These are phyloP conservation scores for Siniperca obscura DNA, from an alignment of 2,797 vertebrate genomes.

Conservation along the genomic window DNA sequence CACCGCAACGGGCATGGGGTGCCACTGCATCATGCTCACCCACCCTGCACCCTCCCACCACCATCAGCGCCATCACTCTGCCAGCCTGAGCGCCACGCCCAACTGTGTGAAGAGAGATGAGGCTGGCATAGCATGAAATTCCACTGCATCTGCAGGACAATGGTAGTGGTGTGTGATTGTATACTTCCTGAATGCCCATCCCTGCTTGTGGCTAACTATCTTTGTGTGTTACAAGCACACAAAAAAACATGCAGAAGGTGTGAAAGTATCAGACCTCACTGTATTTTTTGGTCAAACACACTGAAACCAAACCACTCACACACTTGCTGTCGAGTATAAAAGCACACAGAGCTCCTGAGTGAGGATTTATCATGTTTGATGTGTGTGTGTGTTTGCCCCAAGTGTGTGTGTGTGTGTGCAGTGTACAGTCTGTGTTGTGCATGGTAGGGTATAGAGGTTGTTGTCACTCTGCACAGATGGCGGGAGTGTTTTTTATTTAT, in stretches of 20 bases:
- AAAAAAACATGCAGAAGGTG: constrained; percentile 35
- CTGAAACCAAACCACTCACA: constrained; percentile 9
- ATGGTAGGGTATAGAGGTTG: constrained; percentile 83
- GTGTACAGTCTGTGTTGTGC: constrained; percentile 75
- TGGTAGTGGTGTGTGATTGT: constrained; percentile 35
- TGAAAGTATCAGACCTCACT: constrained; percentile 40
- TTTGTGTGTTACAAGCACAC: constrained; percentile 33
- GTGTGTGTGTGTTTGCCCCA: constrained; percentile 57
- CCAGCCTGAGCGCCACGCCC: constrained; percentile 85
- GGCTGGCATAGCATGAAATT: constrained; percentile 90
- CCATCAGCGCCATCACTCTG: constrained; percentile 59
- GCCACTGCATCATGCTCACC: constrained; percentile 64
- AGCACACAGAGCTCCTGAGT: constrained; percentile 45
- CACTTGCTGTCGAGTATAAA: constrained; percentile 29
- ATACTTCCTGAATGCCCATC: constrained; percentile 14
- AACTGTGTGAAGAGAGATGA: constrained; percentile 83
- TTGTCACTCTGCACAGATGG: constrained; percentile 88
- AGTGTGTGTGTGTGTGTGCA: constrained; percentile 57
- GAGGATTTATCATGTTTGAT: constrained; percentile 69
- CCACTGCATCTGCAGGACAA: constrained; percentile 92
- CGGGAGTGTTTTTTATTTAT: constrained; percentile 77
- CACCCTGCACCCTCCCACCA: constrained; percentile 56
- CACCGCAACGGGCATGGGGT: constrained; percentile 52
- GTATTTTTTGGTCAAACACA: constrained; percentile 17
- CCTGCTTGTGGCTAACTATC: constrained; percentile 35